Conservation (phyloP, 2,888 invertebrate species). For the Lathronympha strigana region DNA sequence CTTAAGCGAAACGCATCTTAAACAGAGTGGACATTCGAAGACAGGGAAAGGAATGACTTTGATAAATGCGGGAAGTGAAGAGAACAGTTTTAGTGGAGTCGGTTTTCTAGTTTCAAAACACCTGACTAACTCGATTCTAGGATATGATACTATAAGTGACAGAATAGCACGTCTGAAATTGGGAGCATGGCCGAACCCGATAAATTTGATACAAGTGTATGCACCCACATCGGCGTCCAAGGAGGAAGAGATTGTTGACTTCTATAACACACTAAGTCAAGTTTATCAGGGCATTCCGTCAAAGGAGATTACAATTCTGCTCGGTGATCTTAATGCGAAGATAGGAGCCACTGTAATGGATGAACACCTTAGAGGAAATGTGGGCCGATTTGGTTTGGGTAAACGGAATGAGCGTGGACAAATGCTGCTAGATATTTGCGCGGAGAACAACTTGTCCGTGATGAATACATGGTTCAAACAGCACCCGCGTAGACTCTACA, state of each 20-base stretch:
- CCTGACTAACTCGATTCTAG: not conserved
- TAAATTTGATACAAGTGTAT: not conserved
- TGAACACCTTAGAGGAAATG: not conserved
- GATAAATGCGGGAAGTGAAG: not conserved
- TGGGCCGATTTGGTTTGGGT: not conserved
- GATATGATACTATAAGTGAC: not conserved
- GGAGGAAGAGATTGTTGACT: not conserved
- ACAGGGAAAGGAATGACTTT: not conserved
- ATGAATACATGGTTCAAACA: slow-evolving; percentile 3
- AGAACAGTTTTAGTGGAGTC: not conserved
- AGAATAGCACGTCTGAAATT: not conserved
- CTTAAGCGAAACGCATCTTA: not conserved
- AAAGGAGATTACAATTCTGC: not conserved
- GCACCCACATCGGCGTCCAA: not conserved
- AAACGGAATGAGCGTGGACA: not conserved
- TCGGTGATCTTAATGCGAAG: not conserved
- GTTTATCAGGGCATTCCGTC: not conserved
- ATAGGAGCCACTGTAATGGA: not conserved
- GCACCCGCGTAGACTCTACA: not conserved
- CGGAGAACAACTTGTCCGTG: not conserved
- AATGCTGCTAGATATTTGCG: not conserved
- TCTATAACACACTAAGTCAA: not conserved
- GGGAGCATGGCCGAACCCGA: not conserved
- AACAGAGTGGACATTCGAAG: not conserved
- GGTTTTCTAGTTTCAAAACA: not conserved